phyloP scores from a whole-genome alignment of 2,888 invertebrate species.

The Cephalotes varians region DNA sequence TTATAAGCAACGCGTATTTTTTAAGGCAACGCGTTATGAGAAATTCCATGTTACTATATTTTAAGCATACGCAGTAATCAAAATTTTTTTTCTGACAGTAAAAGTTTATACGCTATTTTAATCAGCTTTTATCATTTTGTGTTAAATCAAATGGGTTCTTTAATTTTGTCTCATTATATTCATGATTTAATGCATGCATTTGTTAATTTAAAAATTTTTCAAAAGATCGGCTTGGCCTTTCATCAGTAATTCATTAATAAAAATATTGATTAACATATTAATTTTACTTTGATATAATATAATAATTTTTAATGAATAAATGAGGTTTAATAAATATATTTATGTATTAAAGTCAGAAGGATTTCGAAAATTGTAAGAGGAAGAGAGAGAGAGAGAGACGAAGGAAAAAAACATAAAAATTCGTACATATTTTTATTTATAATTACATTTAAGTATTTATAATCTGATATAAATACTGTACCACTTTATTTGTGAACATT shows the following conservation, averaged over 20 bases:
- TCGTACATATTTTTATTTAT: background rate
- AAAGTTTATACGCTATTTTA: background rate
- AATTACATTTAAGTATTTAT: background rate
- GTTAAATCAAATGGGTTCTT: background rate
- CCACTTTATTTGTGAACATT: background rate
- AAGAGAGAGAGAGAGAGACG: background rate
- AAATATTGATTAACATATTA: background rate
- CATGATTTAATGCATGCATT: background rate
- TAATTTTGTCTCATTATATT: background rate
- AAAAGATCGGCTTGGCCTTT: background rate
- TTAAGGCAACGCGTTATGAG: background rate
- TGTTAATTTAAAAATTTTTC: background rate
- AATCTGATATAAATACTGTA: background rate
- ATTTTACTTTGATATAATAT: background rate
- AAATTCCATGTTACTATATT: background rate
- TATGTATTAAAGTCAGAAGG: background rate
- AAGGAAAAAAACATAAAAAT: background rate
- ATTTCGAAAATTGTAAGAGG: background rate
- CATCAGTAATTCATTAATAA: background rate
- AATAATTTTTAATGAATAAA: background rate
- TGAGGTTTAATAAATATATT: background rate
- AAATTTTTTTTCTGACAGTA: background rate
- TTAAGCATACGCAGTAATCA: background rate
- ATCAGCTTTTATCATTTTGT: background rate
- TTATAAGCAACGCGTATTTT: background rate